Evolutionary conservation across 1,140 invertebrate species (phyloP).

Genomic region (Drosophila bifasciata): DNA sequence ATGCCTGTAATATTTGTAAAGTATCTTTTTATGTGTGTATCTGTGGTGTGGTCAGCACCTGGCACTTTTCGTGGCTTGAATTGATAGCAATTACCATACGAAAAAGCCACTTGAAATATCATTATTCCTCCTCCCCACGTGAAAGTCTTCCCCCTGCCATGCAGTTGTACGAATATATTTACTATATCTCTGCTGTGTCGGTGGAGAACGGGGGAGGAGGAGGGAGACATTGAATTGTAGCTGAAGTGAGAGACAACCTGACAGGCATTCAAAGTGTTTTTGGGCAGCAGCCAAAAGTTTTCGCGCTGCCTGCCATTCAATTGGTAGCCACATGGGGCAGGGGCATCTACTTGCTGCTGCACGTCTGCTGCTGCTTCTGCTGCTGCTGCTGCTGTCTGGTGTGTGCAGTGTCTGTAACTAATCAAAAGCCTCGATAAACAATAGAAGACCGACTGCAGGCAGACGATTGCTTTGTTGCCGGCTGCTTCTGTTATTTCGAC

Average conservation of each 20-base stretch:
- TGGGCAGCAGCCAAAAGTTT: slow-evolving; percentile 65
- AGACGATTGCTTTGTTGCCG: slow-evolving; percentile 1
- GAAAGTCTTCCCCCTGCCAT: slow-evolving; percentile 23
- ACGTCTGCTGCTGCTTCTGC: slow-evolving; percentile 2
- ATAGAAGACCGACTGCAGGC: slow-evolving; percentile 44
- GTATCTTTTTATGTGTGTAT: too few relatives aligned
- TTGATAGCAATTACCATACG: slow-evolving; percentile 43
- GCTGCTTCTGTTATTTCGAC: slow-evolving; percentile 36
- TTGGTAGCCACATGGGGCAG: slow-evolving; percentile 5
- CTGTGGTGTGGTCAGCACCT: too few relatives aligned
- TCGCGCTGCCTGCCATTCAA: slow-evolving; percentile 52
- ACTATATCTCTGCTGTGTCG: neutral
- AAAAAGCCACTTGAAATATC: slow-evolving; percentile 15
- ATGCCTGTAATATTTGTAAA: too few relatives aligned
- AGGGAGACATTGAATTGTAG: slow-evolving; percentile 16
- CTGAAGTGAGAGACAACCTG: slow-evolving; percentile 44
- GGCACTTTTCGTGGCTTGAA: slow-evolving; percentile 11
- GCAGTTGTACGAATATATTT: slow-evolving; percentile 11
- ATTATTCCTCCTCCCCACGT: slow-evolving; percentile 2
- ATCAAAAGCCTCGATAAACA: slow-evolving; percentile 69
- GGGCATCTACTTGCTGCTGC: neutral
- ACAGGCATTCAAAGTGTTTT: slow-evolving; percentile 64
- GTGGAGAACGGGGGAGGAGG: too few relatives aligned
- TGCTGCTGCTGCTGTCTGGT: slow-evolving; percentile 2
- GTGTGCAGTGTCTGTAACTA: slow-evolving; percentile 39